Base-by-base conservation (phyloP, 37 sponge, comb jelly and placozoan genomes). In the Lycopodina hypogea region DNA sequence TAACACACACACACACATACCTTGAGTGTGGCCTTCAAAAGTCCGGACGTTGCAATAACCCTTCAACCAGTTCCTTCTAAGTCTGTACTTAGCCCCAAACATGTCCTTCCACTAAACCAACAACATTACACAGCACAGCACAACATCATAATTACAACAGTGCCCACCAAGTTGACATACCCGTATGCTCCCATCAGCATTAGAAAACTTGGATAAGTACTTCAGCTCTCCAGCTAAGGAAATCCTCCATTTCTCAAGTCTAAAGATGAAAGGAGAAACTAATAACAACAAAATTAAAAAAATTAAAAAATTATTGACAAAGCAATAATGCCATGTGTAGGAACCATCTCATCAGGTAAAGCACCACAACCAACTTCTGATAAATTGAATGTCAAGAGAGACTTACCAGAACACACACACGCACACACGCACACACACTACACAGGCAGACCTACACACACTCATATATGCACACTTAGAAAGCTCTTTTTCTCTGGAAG, bases 11-110 rank as follows among this genome's bases (percentile, higher is more conserved):
- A 38, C 11, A 70, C 36, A 26, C 21, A 23, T 90, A 90, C 96
- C 97, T 88, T 93, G 95, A 37, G 92, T 90, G 69, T 96, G 97
- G 1, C 97, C 97, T 59, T 90, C 97, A 85, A 98, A 98, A 0
- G 96, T 98, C 28, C 99, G 80, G 9, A 98, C 93, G 42, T 78
- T 90, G 66, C 89, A 98, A 18, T 79, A 84, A 26, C 99, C 99
- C 66, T 88, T 83, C 23, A 90, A 63, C 99, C 99, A 98, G 83
- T 98, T 98, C 28, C 94, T 75, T 51, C 88, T 69, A n/a, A 98
- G 66, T 41, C 96, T 81, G 70, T 85, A 98, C 55, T 89, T 82
- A 75, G 95, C 99, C n/a, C 78, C 78, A 74, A 95, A 98, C 74
- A 95, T 83, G 14, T 60, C 39, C 56, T 90, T 93, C 99, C 99